Evolutionary conservation across 2,888 invertebrate genomes (phyloP).

Genomic region (Agrochola lota): DNA sequence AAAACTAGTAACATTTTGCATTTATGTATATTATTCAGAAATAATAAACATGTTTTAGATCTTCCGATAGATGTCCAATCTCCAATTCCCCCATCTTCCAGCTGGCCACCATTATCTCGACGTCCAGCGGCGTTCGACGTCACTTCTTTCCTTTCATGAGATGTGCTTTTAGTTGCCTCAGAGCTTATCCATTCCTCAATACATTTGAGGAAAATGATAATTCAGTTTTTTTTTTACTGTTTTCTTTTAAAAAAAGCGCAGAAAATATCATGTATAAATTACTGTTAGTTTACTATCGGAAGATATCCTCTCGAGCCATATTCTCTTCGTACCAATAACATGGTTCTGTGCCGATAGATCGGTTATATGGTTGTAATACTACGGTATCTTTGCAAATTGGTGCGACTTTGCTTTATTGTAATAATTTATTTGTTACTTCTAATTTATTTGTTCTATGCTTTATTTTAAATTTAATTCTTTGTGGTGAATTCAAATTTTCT

Average conservation of each 20-base stretch:
- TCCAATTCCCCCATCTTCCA: slow-evolving; percentile 17
- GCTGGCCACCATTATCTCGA: slow-evolving; percentile 3
- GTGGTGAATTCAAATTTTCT: slow-evolving; percentile 20
- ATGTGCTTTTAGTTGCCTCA: slow-evolving; percentile 13
- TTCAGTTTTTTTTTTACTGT: background rate
- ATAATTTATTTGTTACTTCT: slow-evolving; percentile 35
- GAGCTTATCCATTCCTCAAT: background rate
- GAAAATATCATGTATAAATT: background rate
- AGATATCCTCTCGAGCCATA: slow-evolving; percentile 35
- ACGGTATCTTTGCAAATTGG: slow-evolving; percentile 44
- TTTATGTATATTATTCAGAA: slow-evolving; percentile 35
- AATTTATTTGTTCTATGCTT: slow-evolving; percentile 33
- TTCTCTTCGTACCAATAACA: slow-evolving; percentile 27
- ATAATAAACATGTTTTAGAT: slow-evolving; percentile 15
- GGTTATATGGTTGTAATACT: slow-evolving; percentile 28
- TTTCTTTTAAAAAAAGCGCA: background rate
- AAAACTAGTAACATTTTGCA: slow-evolving; percentile 42
- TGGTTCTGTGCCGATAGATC: slow-evolving; percentile 30
- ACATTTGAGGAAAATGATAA: background rate
- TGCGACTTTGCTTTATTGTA: slow-evolving; percentile 41
- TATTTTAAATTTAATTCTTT: slow-evolving; percentile 26
- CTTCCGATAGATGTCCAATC: slow-evolving; percentile 49
- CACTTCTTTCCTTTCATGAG: background rate
- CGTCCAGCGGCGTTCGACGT: background rate
- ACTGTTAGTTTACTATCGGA: slow-evolving; percentile 48